phyloP scores from a whole-genome alignment of 2,113 vertebrate species.

The Sphaerodactylus townsendi region DNA sequence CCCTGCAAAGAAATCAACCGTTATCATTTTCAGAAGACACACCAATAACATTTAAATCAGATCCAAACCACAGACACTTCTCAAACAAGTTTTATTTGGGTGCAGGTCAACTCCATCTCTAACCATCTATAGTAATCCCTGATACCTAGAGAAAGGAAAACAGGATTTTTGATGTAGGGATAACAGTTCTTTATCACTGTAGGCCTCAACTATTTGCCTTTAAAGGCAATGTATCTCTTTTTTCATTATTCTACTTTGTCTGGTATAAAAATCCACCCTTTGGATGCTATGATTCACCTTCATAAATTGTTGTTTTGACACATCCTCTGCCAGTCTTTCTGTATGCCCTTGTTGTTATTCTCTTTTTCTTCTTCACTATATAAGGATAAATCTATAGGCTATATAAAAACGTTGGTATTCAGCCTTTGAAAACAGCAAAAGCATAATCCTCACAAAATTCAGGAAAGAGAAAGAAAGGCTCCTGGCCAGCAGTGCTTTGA shows the following conservation, averaged over 20 bases:
- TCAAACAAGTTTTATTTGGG: not conserved
- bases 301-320: not conserved
- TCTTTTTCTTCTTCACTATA: not conserved
- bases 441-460: not conserved
- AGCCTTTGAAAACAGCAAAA: not conserved
- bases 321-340: not conserved
- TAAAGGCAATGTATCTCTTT: not conserved
- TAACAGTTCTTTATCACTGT: not conserved
- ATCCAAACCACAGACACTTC: not conserved
- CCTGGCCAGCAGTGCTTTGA: not conserved
- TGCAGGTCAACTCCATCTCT: not conserved
- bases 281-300: not conserved
- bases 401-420: not conserved
- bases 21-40: not conserved
- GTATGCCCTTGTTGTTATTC: not conserved
- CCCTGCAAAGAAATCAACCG: not conserved
- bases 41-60: not conserved
- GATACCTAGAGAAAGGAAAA: not conserved
- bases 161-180: not conserved
- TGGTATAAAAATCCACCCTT: constrained; percentile 31
- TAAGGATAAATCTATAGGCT: not conserved
- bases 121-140: too few species aligned
- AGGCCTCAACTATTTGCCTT: constrained; percentile 4
- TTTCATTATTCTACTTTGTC: not conserved
- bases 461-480: not conserved